Evolutionary conservation across 2,888 invertebrate species (phyloP).

Genomic region (Latheticus oryzae): DNA sequence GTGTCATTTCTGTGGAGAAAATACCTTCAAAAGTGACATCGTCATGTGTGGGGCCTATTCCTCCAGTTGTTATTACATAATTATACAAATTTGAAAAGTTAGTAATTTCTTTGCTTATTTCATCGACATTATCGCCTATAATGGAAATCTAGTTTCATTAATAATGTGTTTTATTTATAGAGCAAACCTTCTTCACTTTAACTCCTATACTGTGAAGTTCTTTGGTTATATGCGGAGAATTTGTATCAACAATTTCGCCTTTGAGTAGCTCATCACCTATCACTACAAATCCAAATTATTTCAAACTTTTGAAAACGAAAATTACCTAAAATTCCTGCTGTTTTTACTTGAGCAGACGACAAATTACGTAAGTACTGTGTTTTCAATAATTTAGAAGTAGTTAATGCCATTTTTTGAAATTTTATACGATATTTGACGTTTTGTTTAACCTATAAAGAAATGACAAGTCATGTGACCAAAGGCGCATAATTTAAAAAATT

Average conservation of each 20-base stretch:
- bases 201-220: slow-evolving; percentile 74
- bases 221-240: slow-evolving; percentile 73
- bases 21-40: slow-evolving; percentile 79
- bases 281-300: slow-evolving; percentile 60
- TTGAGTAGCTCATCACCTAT: slow-evolving; percentile 84
- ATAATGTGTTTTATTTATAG: slow-evolving; percentile 8
- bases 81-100: slow-evolving; percentile 71
- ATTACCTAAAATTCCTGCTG: slow-evolving; percentile 57
- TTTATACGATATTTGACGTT: background rate
- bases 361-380: slow-evolving; percentile 1
- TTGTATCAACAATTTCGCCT: slow-evolving; percentile 77
- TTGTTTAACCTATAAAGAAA: no score
- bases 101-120: slow-evolving; percentile 74
- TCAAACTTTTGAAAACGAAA: slow-evolving; percentile 14
- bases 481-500: no score
- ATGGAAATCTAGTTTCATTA: slow-evolving; percentile 68
- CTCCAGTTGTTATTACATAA: slow-evolving; percentile 80
- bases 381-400: slow-evolving; percentile 4
- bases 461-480: no score
- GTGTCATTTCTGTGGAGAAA: no score
- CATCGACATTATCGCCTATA: slow-evolving; percentile 73
- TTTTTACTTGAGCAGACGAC: slow-evolving; percentile 39
- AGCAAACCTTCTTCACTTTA: slow-evolving; percentile 68
- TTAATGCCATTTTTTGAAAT: slow-evolving; percentile 15
- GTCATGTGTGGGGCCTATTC: slow-evolving; percentile 84